Evolutionary conservation across 2,797 vertebrate species (phyloP), one percentile per base, ranked within the genome.

Genomic region (Labeo calbasu): DNA sequence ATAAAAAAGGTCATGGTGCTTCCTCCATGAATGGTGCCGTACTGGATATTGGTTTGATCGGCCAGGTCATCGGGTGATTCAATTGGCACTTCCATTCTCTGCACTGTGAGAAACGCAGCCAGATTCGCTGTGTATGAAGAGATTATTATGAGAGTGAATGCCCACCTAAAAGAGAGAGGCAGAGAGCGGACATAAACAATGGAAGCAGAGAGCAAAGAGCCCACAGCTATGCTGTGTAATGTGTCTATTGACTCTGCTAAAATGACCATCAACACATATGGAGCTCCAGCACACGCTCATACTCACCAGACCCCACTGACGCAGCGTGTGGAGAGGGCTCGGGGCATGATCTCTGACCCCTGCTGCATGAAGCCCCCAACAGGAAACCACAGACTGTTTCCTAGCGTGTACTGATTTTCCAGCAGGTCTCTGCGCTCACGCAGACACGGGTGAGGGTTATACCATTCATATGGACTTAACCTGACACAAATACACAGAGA

Each of bases 1-100:
- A 98, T 97, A 90, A 99, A 99, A 94, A 99, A 99, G 85, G 97
- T 98, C 97, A 99, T 99, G 90, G 97, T 99, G 92, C 97, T 98
- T n/a, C 97, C 97, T 1, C 97, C 97, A 0, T 99, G 97, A 89
- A 99, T 98, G 77, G 97, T 98, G 84, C 97, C 97, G 0, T 98
- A 99, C 89, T 97, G 97, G 0, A 99, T 99, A 92, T 99, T 99
- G 90, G 97, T 99, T 92, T 99, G 97, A 90, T 99, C 97, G 0
- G 97, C 97, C 89, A 99, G 91, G 92, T 99, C 97, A 0, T 98
- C 97, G 0, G 97, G 96, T 0, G 97, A 99, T 92, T 98, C 97
- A 8, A 99, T 96, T 1, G 97, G 97, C 81, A 94, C 97, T 94
- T 98, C 97, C 97, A 99, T 99, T 88, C 97, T 95, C 93, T 99